Evolutionary conservation across 2,113 vertebrate species (phyloP).

Genomic region (Ictidomys tridecemlineatus): DNA sequence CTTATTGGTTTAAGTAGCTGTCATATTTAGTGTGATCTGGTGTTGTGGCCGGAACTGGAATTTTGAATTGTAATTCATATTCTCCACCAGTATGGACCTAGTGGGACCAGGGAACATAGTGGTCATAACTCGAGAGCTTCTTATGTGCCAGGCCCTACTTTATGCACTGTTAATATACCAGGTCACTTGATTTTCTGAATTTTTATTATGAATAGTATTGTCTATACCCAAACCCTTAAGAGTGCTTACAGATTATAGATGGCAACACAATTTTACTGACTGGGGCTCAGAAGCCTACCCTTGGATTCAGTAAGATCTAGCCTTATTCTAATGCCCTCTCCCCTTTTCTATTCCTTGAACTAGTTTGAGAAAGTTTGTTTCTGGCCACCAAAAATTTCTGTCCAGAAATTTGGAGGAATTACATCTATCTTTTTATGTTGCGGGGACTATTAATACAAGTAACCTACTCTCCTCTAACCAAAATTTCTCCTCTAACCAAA

Average conservation of each 20-base stretch:
- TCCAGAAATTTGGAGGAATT: background rate
- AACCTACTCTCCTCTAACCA: background rate
- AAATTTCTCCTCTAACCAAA: background rate
- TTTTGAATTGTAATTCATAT: background rate
- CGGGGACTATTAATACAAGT: background rate
- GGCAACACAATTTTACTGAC: background rate
- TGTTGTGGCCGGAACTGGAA: background rate
- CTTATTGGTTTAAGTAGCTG: background rate
- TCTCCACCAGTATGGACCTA: background rate
- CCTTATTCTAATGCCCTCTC: background rate
- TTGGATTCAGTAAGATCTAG: background rate
- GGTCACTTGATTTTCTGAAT: background rate
- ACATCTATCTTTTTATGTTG: background rate
- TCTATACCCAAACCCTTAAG: background rate
- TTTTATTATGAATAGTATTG: background rate
- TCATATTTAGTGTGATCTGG: background rate
- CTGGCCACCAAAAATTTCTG: background rate
- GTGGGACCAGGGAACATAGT: background rate
- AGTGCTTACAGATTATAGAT: background rate
- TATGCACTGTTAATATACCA: background rate
- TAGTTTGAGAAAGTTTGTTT: slow-evolving; percentile 15
- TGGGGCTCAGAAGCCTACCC: background rate
- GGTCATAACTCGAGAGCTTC: background rate
- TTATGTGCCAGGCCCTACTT: background rate
- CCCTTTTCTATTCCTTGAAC: background rate